Evolutionary conservation across 2,888 invertebrate genomes (phyloP), one percentile per base, ranked within the genome.

Genomic region (Hylaea fasciaria): DNA sequence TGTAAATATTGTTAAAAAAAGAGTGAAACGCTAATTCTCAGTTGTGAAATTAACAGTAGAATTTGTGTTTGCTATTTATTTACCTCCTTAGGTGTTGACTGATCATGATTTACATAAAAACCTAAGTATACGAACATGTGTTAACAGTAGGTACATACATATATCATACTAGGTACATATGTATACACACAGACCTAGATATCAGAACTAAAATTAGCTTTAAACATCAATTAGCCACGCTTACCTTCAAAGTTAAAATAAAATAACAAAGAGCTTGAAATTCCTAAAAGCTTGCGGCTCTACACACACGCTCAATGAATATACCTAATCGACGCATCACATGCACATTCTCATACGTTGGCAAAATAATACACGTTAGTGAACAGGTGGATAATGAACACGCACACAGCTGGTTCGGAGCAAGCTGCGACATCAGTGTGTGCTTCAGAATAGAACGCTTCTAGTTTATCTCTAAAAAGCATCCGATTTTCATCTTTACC

Each of bases 361-460:
- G 60, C 48, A 54, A 13, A 54, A 58, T 32, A 16, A 62, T 56
- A 52, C 65, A 53, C 47, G 50, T 57, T 45, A 64, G 57, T 39
- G 64, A 64, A 71, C 78, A 79, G 76, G 77, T 79, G n/a, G n/a
- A n/a, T n/a, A n/a, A n/a, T n/a, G 78, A 71, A 65, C 53, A 66
- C 69, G 61, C 69, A 65, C 60, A 67, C 62, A 45, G 22, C 39
- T 37, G 54, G 51, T 54, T 16, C 29, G 47, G 17, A 49, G 41
- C 50, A 11, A 40, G 41, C 54, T 59, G 66, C 66, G 66, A 68
- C 65, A 64, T 68, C 63, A 64, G 70, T 68, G 66, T 61, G 66
- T 74, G 71, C 71, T 70, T 62, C 67, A 68, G 57, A 64, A 65
- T 60, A 64, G 61, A 59, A 64, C 64, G 60, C 70, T 69, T 66